These are phyloP conservation scores for Brachypodius melanocephalos DNA, from an alignment of 2,113 vertebrate species.

Conservation along the genomic window DNA sequence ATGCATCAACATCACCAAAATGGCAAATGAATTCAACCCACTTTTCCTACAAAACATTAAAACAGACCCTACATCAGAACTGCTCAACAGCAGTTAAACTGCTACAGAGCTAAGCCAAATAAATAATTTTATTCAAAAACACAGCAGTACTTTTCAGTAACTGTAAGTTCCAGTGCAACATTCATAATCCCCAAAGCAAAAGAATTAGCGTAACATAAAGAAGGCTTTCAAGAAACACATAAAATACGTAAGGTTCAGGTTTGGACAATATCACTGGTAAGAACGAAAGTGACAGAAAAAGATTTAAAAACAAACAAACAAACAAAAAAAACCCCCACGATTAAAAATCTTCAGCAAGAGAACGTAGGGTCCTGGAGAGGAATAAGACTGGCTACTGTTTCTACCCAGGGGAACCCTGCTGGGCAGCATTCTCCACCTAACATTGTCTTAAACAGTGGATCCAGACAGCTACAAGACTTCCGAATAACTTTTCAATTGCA, in stretches of 20 bases:
- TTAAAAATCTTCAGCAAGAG: neutral
- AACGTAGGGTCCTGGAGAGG: accelerated
- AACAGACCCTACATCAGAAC: neutral
- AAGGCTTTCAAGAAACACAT: accelerated
- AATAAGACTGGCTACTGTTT: neutral
- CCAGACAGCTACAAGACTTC: accelerated
- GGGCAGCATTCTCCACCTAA: neutral
- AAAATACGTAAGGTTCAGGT: neutral
- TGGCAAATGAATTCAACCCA: neutral
- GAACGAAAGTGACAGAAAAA: neutral
- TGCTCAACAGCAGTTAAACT: neutral
- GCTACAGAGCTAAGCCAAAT: neutral
- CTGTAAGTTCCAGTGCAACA: neutral
- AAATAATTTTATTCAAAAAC: neutral
- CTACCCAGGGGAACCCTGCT: neutral
- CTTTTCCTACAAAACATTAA: neutral
- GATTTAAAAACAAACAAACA: accelerated
- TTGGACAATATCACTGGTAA: neutral
- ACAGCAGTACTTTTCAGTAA: neutral
- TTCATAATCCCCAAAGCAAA: neutral
- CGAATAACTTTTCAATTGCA: neutral
- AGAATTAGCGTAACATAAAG: accelerated
- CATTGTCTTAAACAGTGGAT: accelerated
- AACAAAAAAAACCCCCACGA: neutral
- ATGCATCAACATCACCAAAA: neutral